Base-by-base conservation (phyloP, 2,797 vertebrate genomes). In the Adrianichthys oophorus region DNA sequence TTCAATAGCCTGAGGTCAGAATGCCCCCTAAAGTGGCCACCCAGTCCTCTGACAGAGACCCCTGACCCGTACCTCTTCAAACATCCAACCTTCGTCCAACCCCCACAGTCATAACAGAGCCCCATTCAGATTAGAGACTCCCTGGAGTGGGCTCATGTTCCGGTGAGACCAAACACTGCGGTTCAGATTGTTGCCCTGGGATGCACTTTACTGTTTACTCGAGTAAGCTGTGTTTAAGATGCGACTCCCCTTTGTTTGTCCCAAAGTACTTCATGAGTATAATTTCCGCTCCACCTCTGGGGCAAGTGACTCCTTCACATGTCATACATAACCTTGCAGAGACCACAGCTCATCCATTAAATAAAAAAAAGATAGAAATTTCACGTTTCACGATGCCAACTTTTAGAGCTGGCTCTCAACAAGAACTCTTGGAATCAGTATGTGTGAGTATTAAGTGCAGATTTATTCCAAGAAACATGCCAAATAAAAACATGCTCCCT, bases 191-290 rank as follows among this genome's bases (percentile, higher is more conserved):
- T 53, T 69, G 57, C 54, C 46, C 63, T 32, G 58, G 72, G 69
- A 73, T 7, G 23, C 41, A 47, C 69, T 61, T 68, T 60, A 19
- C 41, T 56, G 50, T 74, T 70, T 62, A 62, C 45, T 77, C 54
- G 24, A 53, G 48, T 65, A 46, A 52, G 53, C 59, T 52, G 52
- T 8, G 4, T 70, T 70, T 47, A 42, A 79, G 67, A 68, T 59
- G 46, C 48, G 45, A 52, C 76, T 81, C 24, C 0, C 7, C 62
- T 63, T 47, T 82, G 62, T 80, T 75, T 70, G 71, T 84, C 76
- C 71, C 76, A 68, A 46, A 75, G 71, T 72, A 81, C 48, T 78
- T 79, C 80, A 79, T 77, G 79, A 53, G 69, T 78, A 47, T 67
- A 62, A 76, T 85, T 86, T 79, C 55, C 67, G 50, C 50, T 64